Evolutionary conservation across 2,113 vertebrate species (phyloP), one percentile per base, ranked within the genome.

Genomic region (Pelodiscus sinensis): DNA sequence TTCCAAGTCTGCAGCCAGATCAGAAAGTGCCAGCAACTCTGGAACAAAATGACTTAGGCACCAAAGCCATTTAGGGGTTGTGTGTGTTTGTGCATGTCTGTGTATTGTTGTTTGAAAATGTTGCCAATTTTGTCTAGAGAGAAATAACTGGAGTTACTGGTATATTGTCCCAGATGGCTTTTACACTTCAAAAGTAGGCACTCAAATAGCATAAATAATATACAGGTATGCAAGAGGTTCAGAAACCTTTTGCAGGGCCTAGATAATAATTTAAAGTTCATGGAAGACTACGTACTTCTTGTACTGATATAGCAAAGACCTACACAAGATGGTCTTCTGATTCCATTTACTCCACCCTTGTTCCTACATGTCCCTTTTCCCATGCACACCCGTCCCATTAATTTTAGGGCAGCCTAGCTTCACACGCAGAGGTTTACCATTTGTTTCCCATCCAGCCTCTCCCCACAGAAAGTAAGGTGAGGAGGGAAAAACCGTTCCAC

Each of bases 21-120:
- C 0, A 0, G 68, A 0, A 2, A 38, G 52, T 38, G 50, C 75
- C 68, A 27, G 31, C 18, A 35, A 14, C 31, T 68, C 31, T n/a
- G 65, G 31, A 68, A 35, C 65, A 35, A 35, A 68, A n/a, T 68
- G 65, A 35, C 31, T 18, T 68, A n/a, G 16, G 16, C 14, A 35
- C 15, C 60, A 15, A 31, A 65, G 29, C 27, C 60, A 65, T 11
- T 65, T 29, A 27, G 60, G 13, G 27, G 24, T 54, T 54, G 13
- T 54, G 21, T 22, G 52, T 8, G 24, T 44, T 44, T 44, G 38
- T 44, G 38, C 38, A 44, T 44, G 38, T 44, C 38, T 24, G 27
- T 65, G 60, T 65, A 31, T 31, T 29, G 60, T 62, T 62, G 27
- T 65, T 15, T 31, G 60, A 65, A 65, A 65, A 65, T 65, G 25